Conservation (phyloP, 2,113 vertebrate genomes). For the Heterotis niloticus region DNA sequence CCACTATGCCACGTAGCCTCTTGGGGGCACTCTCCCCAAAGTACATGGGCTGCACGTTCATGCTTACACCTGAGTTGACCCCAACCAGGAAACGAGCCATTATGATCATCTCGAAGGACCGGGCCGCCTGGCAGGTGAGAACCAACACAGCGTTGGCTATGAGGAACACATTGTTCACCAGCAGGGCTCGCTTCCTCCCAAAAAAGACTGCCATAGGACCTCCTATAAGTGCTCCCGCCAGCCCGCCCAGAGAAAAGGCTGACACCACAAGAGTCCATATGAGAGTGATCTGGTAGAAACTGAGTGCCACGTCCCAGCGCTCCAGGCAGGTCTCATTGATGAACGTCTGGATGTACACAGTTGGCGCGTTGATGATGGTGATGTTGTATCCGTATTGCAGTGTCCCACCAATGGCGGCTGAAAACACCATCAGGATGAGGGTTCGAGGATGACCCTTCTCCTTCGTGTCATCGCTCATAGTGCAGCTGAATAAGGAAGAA, state of each 20-base stretch:
- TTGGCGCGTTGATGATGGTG: constrained; percentile 82
- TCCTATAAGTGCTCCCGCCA: constrained; percentile 71
- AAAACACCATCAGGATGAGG: constrained; percentile 72
- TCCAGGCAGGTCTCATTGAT: constrained; percentile 74
- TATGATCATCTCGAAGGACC: constrained; percentile 82
- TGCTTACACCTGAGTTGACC: constrained; percentile 75
- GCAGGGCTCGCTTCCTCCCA: constrained; percentile 79
- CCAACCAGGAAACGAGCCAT: constrained; percentile 75
- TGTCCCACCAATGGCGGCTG: constrained; percentile 82
- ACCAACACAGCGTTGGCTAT: constrained; percentile 58
- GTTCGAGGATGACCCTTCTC: constrained; percentile 51
- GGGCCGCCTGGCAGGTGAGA: constrained; percentile 63
- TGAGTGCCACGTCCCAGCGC: constrained; percentile 60
- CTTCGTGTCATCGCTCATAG: constrained; percentile 13
- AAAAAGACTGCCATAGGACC: constrained; percentile 73
- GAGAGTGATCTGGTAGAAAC: constrained; percentile 57
- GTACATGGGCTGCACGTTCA: constrained; percentile 89
- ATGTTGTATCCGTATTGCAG: constrained; percentile 91
- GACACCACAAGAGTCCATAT: constrained; percentile 81
- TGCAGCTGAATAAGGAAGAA: background rate
- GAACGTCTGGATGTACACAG: constrained; percentile 75
- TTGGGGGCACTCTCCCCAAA: constrained; percentile 81
- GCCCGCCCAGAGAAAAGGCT: constrained; percentile 73
- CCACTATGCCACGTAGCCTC: constrained; percentile 75
- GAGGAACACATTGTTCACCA: constrained; percentile 77